Base-by-base conservation (phyloP, 2,113 vertebrate genomes). In the Megalops atlanticus region DNA sequence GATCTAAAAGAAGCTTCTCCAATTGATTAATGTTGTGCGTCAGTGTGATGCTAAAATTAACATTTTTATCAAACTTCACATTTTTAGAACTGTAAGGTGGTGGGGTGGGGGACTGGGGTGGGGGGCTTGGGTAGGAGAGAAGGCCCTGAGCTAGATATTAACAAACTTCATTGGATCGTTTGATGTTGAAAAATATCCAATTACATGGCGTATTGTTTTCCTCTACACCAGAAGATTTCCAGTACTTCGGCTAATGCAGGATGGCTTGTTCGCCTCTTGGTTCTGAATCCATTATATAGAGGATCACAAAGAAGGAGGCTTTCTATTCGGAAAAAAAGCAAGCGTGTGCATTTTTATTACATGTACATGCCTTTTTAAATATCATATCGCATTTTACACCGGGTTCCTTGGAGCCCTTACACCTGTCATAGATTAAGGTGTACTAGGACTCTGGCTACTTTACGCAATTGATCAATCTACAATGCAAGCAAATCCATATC, bases 371-470 rank as follows among this genome's bases (percentile, higher is more conserved):
- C 52, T 21, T n/a, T 41, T 75, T 75, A 33, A n/a, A 75, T 21
- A 41, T 58, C 38, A 75, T 21, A 64, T 72, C 78, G 49, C 41
- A 72, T 72, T 79, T 72, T 79, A 72, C 41, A 49, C 41, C 24
- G 68, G 68, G n/a, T 79, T 79, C 35, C 10, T 27, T 71, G 40
- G 68, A 36, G 68, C 24, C 40, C 68, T 47, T 18, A 70, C 77
- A 79, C 77, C 77, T 79, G 77, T 79, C 52, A 79, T 40, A 79
- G 78, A 79, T 79, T 71, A 79, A 45, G 31, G 58, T 79, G 68
- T 41, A n/a, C 15, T 33, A 41, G 58, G 24, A 54, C 49, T 54
- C 18, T 1, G 49, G 68, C 45, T 16, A 79, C 78, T 79, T 27
- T 72, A 36, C 36, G 33, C 68, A 21, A 71, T 21, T 47, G n/a